Percentiles rank a stretch among this genome's conserved stretches.
phyloP scores from a whole-genome alignment of 2,113 vertebrate species.

The Oceanites oceanicus region DNA sequence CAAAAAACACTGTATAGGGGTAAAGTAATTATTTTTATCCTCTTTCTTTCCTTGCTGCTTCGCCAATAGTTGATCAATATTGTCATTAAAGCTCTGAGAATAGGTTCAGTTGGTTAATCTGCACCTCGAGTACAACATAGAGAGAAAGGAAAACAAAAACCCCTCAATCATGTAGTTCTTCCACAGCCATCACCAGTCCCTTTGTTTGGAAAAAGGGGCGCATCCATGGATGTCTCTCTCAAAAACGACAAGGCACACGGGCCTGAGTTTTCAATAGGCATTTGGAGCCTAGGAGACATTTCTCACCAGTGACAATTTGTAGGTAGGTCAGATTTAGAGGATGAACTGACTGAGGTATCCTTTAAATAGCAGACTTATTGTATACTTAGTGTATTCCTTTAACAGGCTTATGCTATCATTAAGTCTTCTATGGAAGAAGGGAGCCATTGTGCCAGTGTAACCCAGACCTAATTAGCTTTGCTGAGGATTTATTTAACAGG shows the following conservation, averaged over 20 bases:
- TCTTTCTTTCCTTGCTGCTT: constrained; percentile 17
- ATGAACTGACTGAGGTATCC: background rate
- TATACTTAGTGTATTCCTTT: constrained; percentile 20
- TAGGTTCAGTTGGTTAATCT: constrained; percentile 49
- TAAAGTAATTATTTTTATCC: constrained; percentile 52
- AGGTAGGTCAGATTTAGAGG: constrained; percentile 47
- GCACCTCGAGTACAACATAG: background rate
- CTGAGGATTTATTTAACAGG: constrained; percentile 74
- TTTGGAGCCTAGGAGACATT: background rate
- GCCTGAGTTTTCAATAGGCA: background rate
- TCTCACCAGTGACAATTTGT: constrained; percentile 3
- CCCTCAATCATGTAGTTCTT: background rate
- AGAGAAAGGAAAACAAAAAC: constrained; percentile 18
- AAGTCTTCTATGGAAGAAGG: constrained; percentile 43
- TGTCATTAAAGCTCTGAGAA: constrained; percentile 41
- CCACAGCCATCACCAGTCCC: background rate
- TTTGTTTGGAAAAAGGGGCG: background rate
- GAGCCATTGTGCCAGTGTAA: constrained; percentile 58
- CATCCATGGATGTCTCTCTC: background rate
- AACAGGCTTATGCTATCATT: constrained; percentile 56
- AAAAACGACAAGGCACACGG: background rate
- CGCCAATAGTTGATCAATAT: constrained; percentile 53
- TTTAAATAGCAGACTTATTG: constrained; percentile 57
- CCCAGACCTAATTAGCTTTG: constrained; percentile 70
- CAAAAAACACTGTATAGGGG: background rate